Evolutionary conservation across 92 coral and sea anemone species (phyloP), one percentile per base, ranked within the genome.

Genomic region (Palythoa grandiflora): DNA sequence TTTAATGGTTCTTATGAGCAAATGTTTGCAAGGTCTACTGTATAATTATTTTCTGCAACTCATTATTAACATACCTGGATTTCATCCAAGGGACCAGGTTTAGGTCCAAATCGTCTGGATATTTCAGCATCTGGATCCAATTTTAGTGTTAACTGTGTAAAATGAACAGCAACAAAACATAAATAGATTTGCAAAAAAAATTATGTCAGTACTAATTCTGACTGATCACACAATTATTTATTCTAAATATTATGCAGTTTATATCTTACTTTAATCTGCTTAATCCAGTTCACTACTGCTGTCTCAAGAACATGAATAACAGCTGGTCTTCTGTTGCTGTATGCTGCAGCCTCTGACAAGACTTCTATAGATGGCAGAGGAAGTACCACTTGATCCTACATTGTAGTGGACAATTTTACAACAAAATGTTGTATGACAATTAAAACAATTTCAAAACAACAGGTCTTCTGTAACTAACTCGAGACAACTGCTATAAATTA

Each of bases 281-380:
- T 97, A 28, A 97, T 95, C 99, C 99, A 97, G 66, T 93, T 92
- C 76, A 97, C 92, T 47, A 97, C 98, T 50, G 99, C 94, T 68
- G 98, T 97, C 92, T 97, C 99, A 71, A 97, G 84, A 65, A 97
- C 99, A 88, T 97, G 99, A 84, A 97, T 95, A 16, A 97, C 98
- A 38, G 98, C 99, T 14, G 99, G 99, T 65, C 99, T 89, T 87
- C 99, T 91, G 86, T 94, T 93, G 89, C 99, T 97, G 78, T 95
- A 97, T 14, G 96, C 98, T 35, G 99, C 99, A 70, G 99, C 99
- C 88, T 97, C 99, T 52, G 99, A 97, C 73, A 97, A 90, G 38
- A 97, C 99, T 77, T 97, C 99, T 79, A 97, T 97, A 5, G 98
- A 95, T n/a, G 99, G 99, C 59, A 97, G 91, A n/a, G 99, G 97